Evolutionary conservation across 2,888 invertebrate species (phyloP), one percentile per base, ranked within the genome.

Genomic region (Mechanitis mazaeus): DNA sequence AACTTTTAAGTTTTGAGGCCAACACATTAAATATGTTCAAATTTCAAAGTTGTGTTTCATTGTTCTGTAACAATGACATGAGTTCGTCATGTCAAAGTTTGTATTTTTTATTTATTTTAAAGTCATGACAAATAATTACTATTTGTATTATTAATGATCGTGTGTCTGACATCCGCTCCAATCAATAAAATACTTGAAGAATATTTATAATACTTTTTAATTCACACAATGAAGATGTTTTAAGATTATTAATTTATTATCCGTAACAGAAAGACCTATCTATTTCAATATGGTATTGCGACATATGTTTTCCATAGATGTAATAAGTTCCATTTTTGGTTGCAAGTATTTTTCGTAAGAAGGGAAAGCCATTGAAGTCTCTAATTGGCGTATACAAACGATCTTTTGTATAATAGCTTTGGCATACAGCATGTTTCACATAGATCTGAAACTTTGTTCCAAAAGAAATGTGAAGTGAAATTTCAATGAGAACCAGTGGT

Each of bases 361-460:
- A 73, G 76, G 71, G 81, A 83, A 83, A 82, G 78, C 74, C 58
- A 55, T 54, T 60, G 58, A 67, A 70, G 66, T 68, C 64, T 75
- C 77, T 83, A 83, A 84, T 84, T 84, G 83, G 78, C 77, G 72
- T 73, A 74, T 72, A 82, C 79, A 82, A 81, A 82, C 76, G 77
- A 75, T 78, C 78, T 79, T 83, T 84, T 84, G 82, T 83, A 79
- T 65, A 65, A 65, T 68, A 68, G 63, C 65, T 62, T 67, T 64
- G 64, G 61, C 68, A 61, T 69, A 61, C 68, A 70, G 63, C 68
- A 70, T 64, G 68, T 64, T 75, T 76, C 76, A 72, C 75, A 76
- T 71, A 72, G 65, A 67, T 64, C 65, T 65, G 65, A 71, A 72
- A 69, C 64, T 64, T 67, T 70, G 64, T 69, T 70, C 66, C 66